Evolutionary conservation across 2,888 invertebrate species (phyloP).

Genomic region (Unio pictorum): DNA sequence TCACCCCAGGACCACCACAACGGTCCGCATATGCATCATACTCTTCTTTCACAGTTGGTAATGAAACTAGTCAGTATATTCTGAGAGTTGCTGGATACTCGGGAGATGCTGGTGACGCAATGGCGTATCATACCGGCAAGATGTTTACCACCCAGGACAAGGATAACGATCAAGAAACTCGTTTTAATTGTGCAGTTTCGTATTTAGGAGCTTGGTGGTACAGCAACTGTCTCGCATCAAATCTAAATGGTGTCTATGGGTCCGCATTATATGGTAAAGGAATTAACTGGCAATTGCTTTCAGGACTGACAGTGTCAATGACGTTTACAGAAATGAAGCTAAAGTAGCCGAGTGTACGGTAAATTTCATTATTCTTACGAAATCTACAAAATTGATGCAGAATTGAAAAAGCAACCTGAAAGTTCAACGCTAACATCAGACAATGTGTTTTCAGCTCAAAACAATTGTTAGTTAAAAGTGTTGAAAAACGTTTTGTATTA

Average conservation of each 20-base stretch:
- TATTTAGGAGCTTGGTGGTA: conserved; percentile 27
- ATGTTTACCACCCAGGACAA: conserved; percentile 17
- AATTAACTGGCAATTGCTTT: conserved; percentile 12
- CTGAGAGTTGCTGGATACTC: background rate
- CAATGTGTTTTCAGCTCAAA: no score
- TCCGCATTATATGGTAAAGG: conserved; percentile 7
- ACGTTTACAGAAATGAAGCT: conserved; percentile 7
- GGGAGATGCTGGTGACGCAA: conserved; percentile 13
- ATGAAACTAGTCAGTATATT: background rate
- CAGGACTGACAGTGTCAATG: conserved; percentile 2
- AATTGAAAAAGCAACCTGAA: no score
- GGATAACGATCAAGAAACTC: conserved; percentile 6
- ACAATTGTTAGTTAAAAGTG: no score
- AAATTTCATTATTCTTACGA: no score
- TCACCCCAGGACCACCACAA: no score
- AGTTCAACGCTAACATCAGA: no score
- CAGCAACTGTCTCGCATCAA: conserved; percentile 3
- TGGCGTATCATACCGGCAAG: conserved; percentile 2
- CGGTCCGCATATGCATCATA: no score
- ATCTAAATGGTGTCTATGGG: background rate
- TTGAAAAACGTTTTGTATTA: no score
- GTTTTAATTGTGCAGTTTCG: conserved; percentile 9
- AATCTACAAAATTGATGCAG: no score
- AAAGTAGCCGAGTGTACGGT: background rate
- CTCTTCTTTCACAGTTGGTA: no score